Percentiles rank a stretch among this genome's conserved stretches.
Evolutionary conservation across 37 sponge, comb jelly and placozoan genomes (phyloP).

Genomic region (Bolinopsis microptera): DNA sequence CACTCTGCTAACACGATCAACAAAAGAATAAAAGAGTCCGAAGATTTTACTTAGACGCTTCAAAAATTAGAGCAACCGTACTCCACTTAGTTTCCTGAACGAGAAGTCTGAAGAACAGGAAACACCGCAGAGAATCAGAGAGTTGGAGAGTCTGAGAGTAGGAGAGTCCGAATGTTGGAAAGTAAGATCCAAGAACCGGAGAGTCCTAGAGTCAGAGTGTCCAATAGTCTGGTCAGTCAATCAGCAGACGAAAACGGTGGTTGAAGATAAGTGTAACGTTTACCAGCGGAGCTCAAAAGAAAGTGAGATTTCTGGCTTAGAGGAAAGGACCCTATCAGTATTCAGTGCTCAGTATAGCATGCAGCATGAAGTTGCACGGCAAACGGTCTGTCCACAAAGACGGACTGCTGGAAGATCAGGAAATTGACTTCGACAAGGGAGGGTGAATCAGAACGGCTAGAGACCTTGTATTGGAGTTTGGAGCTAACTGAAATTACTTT

Average conservation of each 20-base stretch:
- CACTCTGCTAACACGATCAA: neutral
- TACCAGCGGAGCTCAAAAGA: neutral
- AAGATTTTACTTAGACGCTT: neutral
- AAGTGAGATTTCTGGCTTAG: neutral
- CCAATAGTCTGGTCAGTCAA: neutral
- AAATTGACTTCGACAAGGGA: neutral
- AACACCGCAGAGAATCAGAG: neutral
- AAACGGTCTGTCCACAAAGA: neutral
- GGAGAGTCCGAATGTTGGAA: neutral
- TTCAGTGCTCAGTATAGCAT: neutral
- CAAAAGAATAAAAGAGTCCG: neutral
- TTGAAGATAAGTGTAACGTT: neutral
- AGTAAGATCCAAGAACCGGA: no score
- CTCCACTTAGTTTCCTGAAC: neutral
- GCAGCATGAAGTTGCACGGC: neutral
- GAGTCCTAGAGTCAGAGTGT: neutral
- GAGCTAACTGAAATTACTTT: neutral
- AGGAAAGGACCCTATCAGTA: neutral
- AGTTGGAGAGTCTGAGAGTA: neutral
- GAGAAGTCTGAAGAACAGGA: neutral
- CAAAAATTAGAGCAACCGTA: neutral
- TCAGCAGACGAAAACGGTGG: neutral
- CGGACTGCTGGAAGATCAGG: neutral
- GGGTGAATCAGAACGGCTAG: neutral
- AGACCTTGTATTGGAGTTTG: neutral